A percentile compares a stretch with the other conserved stretches of the same genome.
These are phyloP conservation scores for Branchipolynoe longqiensis DNA, from an alignment of 2,888 invertebrate species.

Conservation along the genomic window DNA sequence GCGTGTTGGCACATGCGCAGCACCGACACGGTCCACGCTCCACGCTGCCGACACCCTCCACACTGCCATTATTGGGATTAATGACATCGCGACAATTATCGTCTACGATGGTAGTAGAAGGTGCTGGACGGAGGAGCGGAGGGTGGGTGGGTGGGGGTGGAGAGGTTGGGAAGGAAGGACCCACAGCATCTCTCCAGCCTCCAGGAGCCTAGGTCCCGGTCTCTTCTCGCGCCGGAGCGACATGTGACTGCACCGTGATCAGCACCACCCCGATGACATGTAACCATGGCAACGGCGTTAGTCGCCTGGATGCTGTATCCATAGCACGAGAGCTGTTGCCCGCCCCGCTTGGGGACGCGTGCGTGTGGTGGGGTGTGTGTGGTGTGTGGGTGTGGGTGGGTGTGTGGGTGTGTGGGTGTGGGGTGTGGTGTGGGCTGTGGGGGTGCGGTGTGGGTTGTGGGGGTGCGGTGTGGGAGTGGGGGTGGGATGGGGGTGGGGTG, in stretches of 20 bases:
- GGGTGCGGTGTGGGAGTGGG: background rate
- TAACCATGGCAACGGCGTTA: constrained; percentile 11
- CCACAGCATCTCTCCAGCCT: background rate
- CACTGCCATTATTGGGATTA: too few species aligned
- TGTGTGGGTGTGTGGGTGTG: too few species aligned
- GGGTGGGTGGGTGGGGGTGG: background rate
- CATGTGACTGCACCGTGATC: background rate
- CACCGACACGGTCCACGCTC: too few species aligned
- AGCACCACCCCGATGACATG: constrained; percentile 17
- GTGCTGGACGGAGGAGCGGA: background rate
- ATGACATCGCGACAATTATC: background rate
- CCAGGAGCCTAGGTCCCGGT: background rate
- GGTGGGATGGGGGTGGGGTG: background rate
- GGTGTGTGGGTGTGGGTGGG: too few species aligned
- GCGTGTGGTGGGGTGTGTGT: too few species aligned
- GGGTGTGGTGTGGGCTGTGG: too few species aligned
- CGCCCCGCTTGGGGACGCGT: too few species aligned
- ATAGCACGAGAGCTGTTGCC: background rate
- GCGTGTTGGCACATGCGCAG: too few species aligned
- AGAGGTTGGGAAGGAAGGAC: background rate
- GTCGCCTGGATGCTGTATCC: constrained; percentile 25
- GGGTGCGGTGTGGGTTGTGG: background rate
- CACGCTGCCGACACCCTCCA: too few species aligned
- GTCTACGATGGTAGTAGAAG: background rate
- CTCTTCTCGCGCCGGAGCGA: background rate